Evolutionary conservation across 1,140 invertebrate genomes (phyloP).

Genomic region (Trachymyrmex cornetzi): DNA sequence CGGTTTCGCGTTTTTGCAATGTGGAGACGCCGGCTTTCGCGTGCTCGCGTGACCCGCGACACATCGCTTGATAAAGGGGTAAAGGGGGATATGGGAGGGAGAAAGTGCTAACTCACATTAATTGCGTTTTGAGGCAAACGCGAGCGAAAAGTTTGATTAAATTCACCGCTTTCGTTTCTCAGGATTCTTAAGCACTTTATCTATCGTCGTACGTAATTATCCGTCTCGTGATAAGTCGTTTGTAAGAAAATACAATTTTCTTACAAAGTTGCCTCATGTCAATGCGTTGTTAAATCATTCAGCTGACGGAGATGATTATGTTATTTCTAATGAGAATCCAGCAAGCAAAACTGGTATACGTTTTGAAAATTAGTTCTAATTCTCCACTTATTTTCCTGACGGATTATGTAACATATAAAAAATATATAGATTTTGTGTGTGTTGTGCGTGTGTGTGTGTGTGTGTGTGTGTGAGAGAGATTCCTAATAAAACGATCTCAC

Average conservation of each 20-base stretch:
- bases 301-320: background rate
- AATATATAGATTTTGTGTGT: background rate
- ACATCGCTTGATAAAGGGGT: constrained; percentile 37
- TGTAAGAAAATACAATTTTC: background rate
- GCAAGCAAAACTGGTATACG: background rate
- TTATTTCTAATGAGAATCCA: constrained; percentile 28
- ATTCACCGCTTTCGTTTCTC: constrained; percentile 41
- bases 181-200: constrained; percentile 37
- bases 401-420: background rate
- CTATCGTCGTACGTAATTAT: constrained; percentile 22
- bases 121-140: constrained; percentile 47
- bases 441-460: too few relatives aligned
- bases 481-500: background rate
- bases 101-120: constrained; percentile 65
- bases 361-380: constrained; percentile 7
- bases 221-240: constrained; percentile 21
- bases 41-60: constrained; percentile 66
- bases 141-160: constrained; percentile 60
- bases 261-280: background rate
- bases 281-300: constrained; percentile 12
- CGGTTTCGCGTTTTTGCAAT: constrained; percentile 66
- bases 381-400: background rate
- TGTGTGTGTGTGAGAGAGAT: too few relatives aligned
- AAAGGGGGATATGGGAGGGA: background rate
- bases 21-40: constrained; percentile 58